phyloP scores from a whole-genome alignment of 2,888 invertebrate genomes.

The Zele albiditarsus region DNA sequence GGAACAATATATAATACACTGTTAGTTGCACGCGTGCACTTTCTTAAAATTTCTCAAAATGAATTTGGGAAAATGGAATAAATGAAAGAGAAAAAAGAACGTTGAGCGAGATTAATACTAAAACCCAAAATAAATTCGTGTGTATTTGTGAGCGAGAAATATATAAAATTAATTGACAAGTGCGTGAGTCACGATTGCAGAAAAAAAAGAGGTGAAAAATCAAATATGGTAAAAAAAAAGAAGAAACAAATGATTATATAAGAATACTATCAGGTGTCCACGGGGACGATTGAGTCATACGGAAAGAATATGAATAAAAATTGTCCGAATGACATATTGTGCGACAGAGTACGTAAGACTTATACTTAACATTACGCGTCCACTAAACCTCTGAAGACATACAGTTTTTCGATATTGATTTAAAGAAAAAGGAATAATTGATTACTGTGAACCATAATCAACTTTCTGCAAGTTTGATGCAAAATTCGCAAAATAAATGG shows the following conservation, averaged over 20 bases:
- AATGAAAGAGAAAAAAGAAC: conserved; percentile 11
- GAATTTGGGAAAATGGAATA: conserved; percentile 12
- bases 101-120: conserved; percentile 57
- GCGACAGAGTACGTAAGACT: conserved; percentile 6
- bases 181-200: conserved; percentile 36
- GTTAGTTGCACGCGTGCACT: conserved; percentile 39
- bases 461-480: conserved; percentile 11
- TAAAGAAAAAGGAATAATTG: background rate
- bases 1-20: conserved; percentile 5
- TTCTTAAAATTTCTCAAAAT: conserved; percentile 30
- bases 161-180: conserved; percentile 11
- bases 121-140: conserved; percentile 65
- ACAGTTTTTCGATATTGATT: conserved; percentile 35
- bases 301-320: background rate
- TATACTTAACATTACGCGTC: conserved; percentile 49
- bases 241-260: background rate
- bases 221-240: background rate
- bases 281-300: background rate
- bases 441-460: conserved; percentile 25
- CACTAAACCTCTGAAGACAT: conserved; percentile 56
- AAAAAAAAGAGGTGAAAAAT: conserved; percentile 18
- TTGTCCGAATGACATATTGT: background rate
- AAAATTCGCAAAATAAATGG: background rate
- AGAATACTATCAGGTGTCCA: background rate
- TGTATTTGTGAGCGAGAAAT: background rate